These are phyloP conservation scores for Barypeithes pellucidus DNA, from an alignment of 2,888 invertebrate species.

Conservation along the genomic window DNA sequence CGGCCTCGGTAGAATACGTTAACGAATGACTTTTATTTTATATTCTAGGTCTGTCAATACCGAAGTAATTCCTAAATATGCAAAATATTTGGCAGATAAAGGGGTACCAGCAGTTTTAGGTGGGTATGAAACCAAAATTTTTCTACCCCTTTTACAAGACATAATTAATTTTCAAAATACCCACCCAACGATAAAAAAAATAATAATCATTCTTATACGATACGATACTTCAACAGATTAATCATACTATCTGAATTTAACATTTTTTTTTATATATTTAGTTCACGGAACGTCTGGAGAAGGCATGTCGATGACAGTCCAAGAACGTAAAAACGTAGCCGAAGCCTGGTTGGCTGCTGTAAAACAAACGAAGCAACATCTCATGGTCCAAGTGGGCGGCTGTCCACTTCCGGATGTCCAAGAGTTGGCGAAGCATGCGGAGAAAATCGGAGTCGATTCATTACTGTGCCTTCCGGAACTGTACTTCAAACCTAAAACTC, in stretches of 20 bases:
- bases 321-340: constrained; percentile 79
- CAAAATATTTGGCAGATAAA: constrained; percentile 75
- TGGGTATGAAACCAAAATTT: constrained; percentile 64
- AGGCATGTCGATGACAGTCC: constrained; percentile 78
- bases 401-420: constrained; percentile 79
- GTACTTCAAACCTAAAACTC: constrained; percentile 80
- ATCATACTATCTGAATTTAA: no score
- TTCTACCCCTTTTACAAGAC: no score
- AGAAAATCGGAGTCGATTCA: constrained; percentile 77
- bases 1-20: no score
- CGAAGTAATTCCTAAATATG: constrained; percentile 74
- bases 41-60: constrained; percentile 62
- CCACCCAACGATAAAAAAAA: no score
- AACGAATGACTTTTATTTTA: no score
- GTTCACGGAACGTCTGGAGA: constrained; percentile 89
- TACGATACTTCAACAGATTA: no score
- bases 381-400: constrained; percentile 85
- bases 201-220: no score
- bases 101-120: constrained; percentile 81
- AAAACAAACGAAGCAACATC: constrained; percentile 73
- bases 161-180: no score
- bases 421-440: constrained; percentile 81
- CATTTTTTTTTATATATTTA: constrained; percentile 62
- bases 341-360: constrained; percentile 78
- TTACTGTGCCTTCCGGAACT: constrained; percentile 84